Conservation (phyloP, 2,113 vertebrate genomes). For the Harpagus bidentatus region DNA sequence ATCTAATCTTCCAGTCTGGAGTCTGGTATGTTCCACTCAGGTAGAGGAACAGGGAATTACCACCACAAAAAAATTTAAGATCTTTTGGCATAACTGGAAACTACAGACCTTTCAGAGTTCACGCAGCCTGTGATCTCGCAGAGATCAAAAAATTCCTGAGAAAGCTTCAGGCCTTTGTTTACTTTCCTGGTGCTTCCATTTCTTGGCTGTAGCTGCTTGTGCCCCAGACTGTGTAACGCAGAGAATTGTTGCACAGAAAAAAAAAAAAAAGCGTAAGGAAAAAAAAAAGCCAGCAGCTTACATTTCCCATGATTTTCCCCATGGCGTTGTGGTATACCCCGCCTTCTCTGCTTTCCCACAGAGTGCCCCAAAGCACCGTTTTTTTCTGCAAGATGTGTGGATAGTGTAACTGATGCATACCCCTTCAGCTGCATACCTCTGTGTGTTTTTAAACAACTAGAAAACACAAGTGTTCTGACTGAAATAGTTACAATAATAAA, state of each 20-base stretch:
- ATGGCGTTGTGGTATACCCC: background rate
- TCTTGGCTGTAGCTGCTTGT: background rate
- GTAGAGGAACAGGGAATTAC: background rate
- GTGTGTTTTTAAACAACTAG: background rate
- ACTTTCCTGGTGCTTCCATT: background rate
- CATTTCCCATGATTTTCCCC: background rate
- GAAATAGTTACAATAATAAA: background rate
- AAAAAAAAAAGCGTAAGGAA: background rate
- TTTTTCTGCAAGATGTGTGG: background rate
- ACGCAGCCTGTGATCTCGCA: accelerated
- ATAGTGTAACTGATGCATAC: background rate
- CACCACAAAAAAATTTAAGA: background rate
- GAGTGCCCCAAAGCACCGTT: background rate
- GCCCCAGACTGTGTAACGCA: background rate
- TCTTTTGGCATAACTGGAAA: background rate
- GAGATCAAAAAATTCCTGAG: background rate
- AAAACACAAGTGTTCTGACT: background rate
- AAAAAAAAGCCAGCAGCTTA: background rate
- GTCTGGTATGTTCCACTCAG: too few species aligned
- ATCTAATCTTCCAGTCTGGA: background rate
- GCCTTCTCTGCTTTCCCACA: background rate
- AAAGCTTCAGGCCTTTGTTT: background rate
- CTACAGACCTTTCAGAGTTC: background rate
- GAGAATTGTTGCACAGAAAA: background rate
- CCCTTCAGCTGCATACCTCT: background rate